Evolutionary conservation across 2,797 vertebrate genomes (phyloP).

Genomic region (Amazona ochrocephala): DNA sequence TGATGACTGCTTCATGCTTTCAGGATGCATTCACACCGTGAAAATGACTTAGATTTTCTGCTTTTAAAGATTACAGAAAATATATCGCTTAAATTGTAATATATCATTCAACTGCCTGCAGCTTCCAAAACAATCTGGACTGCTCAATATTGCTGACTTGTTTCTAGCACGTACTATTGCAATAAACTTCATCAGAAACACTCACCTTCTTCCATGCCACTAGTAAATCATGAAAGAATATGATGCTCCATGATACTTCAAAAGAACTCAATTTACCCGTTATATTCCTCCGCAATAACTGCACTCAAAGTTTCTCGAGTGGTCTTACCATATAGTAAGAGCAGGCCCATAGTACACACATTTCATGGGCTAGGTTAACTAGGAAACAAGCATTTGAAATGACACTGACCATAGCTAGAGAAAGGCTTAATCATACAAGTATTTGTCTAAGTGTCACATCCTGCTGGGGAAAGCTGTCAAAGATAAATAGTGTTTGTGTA

Average conservation of each 20-base stretch:
- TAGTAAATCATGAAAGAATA: background rate
- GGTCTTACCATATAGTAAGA: background rate
- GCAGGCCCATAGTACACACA: background rate
- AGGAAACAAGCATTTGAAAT: background rate
- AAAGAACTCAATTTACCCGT: background rate
- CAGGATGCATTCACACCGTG: background rate
- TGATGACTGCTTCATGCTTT: background rate
- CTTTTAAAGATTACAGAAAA: background rate
- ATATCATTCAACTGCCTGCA: background rate
- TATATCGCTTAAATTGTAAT: background rate
- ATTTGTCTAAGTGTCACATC: background rate
- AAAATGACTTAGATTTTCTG: background rate
- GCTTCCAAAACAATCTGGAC: background rate
- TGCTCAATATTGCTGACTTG: background rate
- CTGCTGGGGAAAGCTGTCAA: background rate
- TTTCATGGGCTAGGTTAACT: background rate
- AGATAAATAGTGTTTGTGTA: background rate
- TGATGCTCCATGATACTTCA: background rate
- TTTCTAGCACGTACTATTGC: background rate
- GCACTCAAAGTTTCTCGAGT: background rate
- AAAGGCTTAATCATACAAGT: background rate
- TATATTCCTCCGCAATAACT: background rate
- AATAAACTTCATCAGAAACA: background rate
- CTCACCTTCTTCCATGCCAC: background rate
- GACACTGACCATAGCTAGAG: background rate